Evolutionary conservation across 1,140 invertebrate genomes (phyloP), one percentile per base, ranked within the genome.

Genomic region (Drosophila bocki): DNA sequence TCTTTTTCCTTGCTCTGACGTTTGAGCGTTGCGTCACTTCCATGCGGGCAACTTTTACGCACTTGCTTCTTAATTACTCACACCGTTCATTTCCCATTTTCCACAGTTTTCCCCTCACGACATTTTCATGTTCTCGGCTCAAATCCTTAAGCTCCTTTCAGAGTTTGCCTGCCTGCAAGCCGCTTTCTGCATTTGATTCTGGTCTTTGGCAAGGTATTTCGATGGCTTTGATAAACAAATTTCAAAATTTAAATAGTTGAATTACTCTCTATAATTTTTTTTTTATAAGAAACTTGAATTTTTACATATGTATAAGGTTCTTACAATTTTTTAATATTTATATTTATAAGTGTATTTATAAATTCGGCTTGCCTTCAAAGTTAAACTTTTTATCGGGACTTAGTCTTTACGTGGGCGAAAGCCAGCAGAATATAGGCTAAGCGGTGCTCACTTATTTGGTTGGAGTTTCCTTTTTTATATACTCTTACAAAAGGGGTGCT

Each of bases 61-160:
- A 79, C 64, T 82, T 75, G 80, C 65, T 62, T 83, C 80, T 78
- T 83, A 79, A 83, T 83, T 83, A 83, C 80, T 83, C 71, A 82
- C 75, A 79, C 80, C 77, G 76, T 78, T 67, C 8, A 15, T 19
- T 17, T 37, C 6, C 22, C 41, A 39, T 33, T 72, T 47, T 56
- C 44, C 13, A n/a, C 26, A 50, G 29, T 42, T 60, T 35, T 61
- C 29, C 26, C 41, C 29, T 13, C 1, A 51, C 41, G 5, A 33
- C 53, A 69, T 51, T 62, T 41, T 19, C 54, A 41, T 74, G 71
- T 69, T 50, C 47, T 68, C 56, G 33, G 50, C 80, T 68, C 78
- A 83, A 83, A 76, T 83, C 76, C 81, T 76, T 82, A 79, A 83
- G 81, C 80, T 64, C 53, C 72, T 78, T 82, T 82, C 54, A 56